These are phyloP conservation scores for Psammodynastes pulverulentus DNA, from an alignment of 2,113 vertebrate species.

Conservation along the genomic window DNA sequence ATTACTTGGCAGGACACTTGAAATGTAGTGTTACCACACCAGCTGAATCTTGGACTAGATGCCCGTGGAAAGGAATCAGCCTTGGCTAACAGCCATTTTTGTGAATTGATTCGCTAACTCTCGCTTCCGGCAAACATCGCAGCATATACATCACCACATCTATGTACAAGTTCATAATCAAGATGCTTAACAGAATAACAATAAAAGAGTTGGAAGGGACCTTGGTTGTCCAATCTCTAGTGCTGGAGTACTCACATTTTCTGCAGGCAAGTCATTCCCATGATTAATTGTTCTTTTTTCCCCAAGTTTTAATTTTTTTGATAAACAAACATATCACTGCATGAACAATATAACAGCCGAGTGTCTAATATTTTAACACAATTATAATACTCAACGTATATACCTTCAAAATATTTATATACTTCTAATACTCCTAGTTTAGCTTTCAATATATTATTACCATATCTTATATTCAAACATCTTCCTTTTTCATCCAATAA, in stretches of 20 bases:
- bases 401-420: too few relatives aligned
- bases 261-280: neutral
- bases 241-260: neutral
- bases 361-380: too few relatives aligned
- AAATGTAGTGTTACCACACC: neutral
- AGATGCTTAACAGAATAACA: neutral
- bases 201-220: neutral
- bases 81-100: neutral
- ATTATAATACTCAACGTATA: too few relatives aligned
- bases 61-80: neutral
- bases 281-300: too few relatives aligned
- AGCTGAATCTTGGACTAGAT: neutral
- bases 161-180: neutral
- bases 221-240: neutral
- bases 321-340: too few relatives aligned
- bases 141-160: neutral
- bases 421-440: too few relatives aligned
- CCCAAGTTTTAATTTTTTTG: too few relatives aligned
- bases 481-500: too few relatives aligned
- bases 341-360: too few relatives aligned
- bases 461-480: too few relatives aligned
- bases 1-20: neutral
- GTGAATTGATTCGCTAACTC: neutral
- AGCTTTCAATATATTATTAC: too few relatives aligned
- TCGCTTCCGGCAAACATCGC: neutral